These are phyloP conservation scores for Trypoxylus dichotomus DNA, from an alignment of 1,140 invertebrate genomes.

Conservation along the genomic window DNA sequence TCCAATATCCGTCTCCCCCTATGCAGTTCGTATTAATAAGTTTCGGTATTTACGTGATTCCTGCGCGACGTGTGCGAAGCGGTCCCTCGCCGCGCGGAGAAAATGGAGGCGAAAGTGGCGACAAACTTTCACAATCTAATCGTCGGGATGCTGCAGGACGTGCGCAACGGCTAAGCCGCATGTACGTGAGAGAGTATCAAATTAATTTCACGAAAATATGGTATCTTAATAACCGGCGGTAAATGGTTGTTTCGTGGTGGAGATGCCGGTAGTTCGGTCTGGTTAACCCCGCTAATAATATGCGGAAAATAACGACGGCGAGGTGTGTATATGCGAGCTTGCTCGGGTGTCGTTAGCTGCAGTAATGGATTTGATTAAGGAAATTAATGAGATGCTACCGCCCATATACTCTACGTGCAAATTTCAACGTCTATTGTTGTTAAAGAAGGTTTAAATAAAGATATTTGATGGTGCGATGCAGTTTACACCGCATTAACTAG, in stretches of 20 bases:
- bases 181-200: neutral
- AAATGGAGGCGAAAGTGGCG: neutral
- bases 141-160: neutral
- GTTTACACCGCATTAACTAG: no score
- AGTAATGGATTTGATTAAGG: neutral
- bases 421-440: neutral
- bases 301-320: neutral
- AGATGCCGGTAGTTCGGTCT: neutral
- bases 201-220: conserved; percentile 18
- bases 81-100: neutral
- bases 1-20: conserved; percentile 4
- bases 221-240: neutral
- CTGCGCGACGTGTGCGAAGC: neutral
- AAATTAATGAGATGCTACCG: neutral
- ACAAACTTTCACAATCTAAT: conserved; percentile 2
- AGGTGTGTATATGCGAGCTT: neutral
- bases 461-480: no score
- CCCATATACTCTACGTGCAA: neutral
- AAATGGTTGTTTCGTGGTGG: neutral
- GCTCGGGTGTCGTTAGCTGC: neutral
- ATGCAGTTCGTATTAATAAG: conserved; percentile 32
- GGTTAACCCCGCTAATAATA: conserved; percentile 15
- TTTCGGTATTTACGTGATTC: conserved; percentile 22
- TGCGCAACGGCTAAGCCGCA: neutral
- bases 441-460: no score